Percentiles rank a stretch among this genome's conserved stretches.
phyloP scores from a whole-genome alignment of 1,140 invertebrate genomes.

The Drosophila ogumai region DNA sequence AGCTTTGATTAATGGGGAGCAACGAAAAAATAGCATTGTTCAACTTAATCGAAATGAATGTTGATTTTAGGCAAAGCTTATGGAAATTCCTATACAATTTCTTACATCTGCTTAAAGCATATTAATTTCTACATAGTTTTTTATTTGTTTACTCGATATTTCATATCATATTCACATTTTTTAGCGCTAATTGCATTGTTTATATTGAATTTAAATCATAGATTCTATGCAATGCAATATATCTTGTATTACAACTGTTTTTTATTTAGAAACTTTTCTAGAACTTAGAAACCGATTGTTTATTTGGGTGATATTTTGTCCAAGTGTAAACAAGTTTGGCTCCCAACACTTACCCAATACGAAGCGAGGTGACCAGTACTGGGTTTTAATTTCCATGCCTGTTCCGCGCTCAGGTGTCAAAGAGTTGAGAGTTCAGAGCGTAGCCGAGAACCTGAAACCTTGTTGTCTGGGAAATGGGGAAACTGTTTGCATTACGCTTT shows the following conservation, averaged over 20 bases:
- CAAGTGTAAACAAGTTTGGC: slow-evolving; percentile 13
- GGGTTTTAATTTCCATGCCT: slow-evolving; percentile 30
- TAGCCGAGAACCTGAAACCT: slow-evolving; percentile 47
- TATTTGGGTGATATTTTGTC: slow-evolving; percentile 1
- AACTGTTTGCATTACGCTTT: slow-evolving; percentile 40
- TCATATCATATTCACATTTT: neutral
- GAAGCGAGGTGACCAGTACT: slow-evolving; percentile 15
- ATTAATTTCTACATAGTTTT: no score
- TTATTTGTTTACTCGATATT: no score
- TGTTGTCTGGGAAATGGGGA: slow-evolving; percentile 31
- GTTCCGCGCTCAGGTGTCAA: slow-evolving; percentile 30
- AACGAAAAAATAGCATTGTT: neutral
- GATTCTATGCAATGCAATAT: neutral
- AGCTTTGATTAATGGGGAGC: slow-evolving; percentile 9
- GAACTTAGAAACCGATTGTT: neutral
- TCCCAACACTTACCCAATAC: slow-evolving; percentile 6
- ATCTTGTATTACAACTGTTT: neutral
- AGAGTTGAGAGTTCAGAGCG: slow-evolving; percentile 49
- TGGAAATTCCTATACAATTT: neutral
- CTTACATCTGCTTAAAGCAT: no score
- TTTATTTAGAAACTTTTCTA: neutral
- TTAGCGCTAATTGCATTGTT: neutral
- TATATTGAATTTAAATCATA: neutral
- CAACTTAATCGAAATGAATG: neutral
- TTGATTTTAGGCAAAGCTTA: neutral